Evolutionary conservation across 1,140 invertebrate genomes (phyloP).

Genomic region (Drosophila sturtevanti): DNA sequence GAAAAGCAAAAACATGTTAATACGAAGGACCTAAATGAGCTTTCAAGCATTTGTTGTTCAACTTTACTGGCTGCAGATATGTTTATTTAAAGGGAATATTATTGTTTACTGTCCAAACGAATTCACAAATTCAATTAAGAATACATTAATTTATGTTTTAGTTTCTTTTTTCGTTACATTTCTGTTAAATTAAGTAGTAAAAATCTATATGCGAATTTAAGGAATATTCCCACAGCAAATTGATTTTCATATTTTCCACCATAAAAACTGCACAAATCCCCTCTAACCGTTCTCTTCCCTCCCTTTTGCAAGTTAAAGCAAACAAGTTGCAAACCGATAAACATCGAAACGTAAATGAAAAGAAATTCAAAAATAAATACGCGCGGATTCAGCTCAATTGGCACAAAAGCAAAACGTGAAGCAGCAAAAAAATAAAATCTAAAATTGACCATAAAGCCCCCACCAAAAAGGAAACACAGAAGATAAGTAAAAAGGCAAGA

Average conservation of each 20-base stretch:
- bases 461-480: conserved; percentile 32
- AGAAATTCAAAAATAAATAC: conserved; percentile 51
- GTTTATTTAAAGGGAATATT: neutral
- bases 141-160: no score
- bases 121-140: neutral
- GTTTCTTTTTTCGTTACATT: neutral
- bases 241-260: conserved; percentile 44
- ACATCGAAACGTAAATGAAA: conserved; percentile 44
- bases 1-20: neutral
- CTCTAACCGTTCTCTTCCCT: neutral
- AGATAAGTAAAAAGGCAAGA: conserved; percentile 48
- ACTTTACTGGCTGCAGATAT: neutral
- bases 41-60: conserved; percentile 4
- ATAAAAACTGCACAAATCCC: conserved; percentile 48
- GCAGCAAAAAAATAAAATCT: conserved; percentile 49
- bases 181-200: neutral
- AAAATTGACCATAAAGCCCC: conserved; percentile 69
- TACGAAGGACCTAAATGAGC: conserved; percentile 2
- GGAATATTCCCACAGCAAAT: conserved; percentile 19
- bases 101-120: neutral
- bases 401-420: conserved; percentile 22
- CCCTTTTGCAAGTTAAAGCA: conserved; percentile 46
- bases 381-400: conserved; percentile 32
- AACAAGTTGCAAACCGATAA: conserved; percentile 57
- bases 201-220: neutral